Evolutionary conservation across 2,113 vertebrate species (phyloP).

Genomic region (Hippoglossus stenolepis): DNA sequence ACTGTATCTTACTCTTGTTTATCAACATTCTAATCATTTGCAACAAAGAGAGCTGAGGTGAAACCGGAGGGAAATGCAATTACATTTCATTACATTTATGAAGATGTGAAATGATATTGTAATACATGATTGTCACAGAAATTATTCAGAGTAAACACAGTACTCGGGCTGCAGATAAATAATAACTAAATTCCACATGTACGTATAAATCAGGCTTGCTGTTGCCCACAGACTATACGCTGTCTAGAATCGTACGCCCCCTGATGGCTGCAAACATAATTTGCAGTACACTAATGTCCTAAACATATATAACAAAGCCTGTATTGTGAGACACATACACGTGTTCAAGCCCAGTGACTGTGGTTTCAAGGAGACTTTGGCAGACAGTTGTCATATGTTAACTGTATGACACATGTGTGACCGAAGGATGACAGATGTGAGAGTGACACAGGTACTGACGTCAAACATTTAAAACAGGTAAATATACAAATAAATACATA

Average conservation of each 20-base stretch:
- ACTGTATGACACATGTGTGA: too few relatives aligned
- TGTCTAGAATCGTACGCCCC: background rate
- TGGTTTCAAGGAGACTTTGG: background rate
- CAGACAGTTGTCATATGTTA: too few relatives aligned
- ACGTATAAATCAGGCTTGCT: background rate
- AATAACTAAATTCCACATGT: background rate
- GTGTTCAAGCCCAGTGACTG: background rate
- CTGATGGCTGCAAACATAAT: slow-evolving; percentile 26
- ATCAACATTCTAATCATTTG: background rate
- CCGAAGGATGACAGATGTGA: too few relatives aligned
- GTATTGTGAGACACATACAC: background rate
- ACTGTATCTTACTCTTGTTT: background rate
- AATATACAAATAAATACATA: background rate
- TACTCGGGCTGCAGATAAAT: background rate
- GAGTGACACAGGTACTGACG: too few relatives aligned
- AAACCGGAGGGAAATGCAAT: background rate
- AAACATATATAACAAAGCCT: background rate
- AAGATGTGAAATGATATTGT: background rate
- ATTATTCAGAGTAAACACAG: background rate
- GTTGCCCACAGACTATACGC: background rate
- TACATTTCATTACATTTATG: background rate
- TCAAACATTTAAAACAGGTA: too few relatives aligned
- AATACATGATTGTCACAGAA: too few relatives aligned
- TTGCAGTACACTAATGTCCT: background rate
- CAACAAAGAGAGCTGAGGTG: background rate